These are phyloP conservation scores for Podarcis muralis DNA, from an alignment of 2,113 vertebrate species.

Conservation along the genomic window DNA sequence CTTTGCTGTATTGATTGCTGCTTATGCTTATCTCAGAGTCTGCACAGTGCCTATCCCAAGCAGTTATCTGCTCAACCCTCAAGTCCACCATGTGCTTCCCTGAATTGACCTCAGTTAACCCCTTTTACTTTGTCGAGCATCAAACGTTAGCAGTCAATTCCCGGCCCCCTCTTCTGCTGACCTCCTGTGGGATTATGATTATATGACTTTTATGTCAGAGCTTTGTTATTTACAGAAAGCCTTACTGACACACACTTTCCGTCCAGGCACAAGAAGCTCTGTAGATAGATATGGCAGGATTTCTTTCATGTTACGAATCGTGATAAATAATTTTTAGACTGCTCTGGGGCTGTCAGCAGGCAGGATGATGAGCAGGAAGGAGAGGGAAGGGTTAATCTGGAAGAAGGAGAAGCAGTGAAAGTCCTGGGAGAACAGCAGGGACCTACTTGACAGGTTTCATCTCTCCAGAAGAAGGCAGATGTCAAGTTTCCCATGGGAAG, in stretches of 20 bases:
- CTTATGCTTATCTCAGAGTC: constrained; percentile 55
- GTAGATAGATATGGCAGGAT: not conserved
- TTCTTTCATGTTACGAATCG: not conserved
- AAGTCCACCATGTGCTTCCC: constrained; percentile 9
- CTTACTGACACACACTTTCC: not conserved
- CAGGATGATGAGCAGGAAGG: too few relatives aligned
- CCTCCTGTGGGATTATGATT: constrained; percentile 20
- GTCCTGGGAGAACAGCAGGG: too few relatives aligned
- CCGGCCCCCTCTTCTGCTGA: constrained; percentile 2
- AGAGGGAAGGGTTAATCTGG: too few relatives aligned
- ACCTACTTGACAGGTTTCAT: too few relatives aligned
- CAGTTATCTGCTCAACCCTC: constrained; percentile 45
- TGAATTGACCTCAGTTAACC: constrained; percentile 48
- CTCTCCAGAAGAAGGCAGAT: too few relatives aligned
- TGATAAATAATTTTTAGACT: not conserved
- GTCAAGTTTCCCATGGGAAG: not conserved
- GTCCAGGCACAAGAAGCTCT: not conserved
- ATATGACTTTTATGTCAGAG: constrained; percentile 27
- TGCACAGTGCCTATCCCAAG: constrained; percentile 17
- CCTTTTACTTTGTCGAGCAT: constrained; percentile 34
- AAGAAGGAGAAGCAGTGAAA: too few relatives aligned
- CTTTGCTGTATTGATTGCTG: constrained; percentile 62
- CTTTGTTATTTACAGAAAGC: constrained; percentile 5
- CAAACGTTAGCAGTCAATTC: constrained; percentile 28
- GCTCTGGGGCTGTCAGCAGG: not conserved